Percentiles rank a stretch among this genome's conserved stretches.
These are phyloP conservation scores for Trichogramma evanescens DNA, from an alignment of 2,888 invertebrate genomes.

Conservation along the genomic window DNA sequence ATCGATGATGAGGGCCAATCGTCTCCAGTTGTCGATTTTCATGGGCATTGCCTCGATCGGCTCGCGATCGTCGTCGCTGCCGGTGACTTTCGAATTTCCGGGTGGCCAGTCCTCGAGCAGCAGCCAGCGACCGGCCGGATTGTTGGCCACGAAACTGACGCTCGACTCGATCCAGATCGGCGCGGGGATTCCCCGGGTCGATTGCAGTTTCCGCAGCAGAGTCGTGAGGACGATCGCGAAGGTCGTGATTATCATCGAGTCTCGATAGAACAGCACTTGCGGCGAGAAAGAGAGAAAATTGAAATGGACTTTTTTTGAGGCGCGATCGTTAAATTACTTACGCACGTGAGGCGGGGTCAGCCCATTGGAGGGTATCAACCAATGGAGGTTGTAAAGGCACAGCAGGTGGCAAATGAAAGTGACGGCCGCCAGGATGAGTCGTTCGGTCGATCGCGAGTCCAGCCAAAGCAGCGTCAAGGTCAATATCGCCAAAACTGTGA, in stretches of 20 bases:
- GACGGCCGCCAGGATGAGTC: constrained; percentile 53
- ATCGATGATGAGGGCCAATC: constrained; percentile 35
- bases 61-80: background rate
- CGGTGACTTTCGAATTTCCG: constrained; percentile 14
- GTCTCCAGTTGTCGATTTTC: constrained; percentile 28
- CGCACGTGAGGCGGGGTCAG: constrained; percentile 55
- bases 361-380: constrained; percentile 57
- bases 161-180: constrained; percentile 34
- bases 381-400: constrained; percentile 55
- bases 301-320: no score
- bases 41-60: constrained; percentile 2
- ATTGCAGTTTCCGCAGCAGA: constrained; percentile 36
- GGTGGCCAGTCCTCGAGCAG: constrained; percentile 22
- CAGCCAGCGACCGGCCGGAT: constrained; percentile 31
- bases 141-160: constrained; percentile 30
- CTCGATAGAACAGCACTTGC: constrained; percentile 38
- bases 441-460: constrained; percentile 53
- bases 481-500: constrained; percentile 51
- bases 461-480: constrained; percentile 55
- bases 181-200: constrained; percentile 24
- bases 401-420: constrained; percentile 58
- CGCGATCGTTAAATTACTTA: constrained; percentile 32
- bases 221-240: constrained; percentile 37
- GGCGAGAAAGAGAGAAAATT: no score
- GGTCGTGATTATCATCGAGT: constrained; percentile 35